Conservation (phyloP, 2,888 invertebrate species). For the Heterodera filipjevi region DNA sequence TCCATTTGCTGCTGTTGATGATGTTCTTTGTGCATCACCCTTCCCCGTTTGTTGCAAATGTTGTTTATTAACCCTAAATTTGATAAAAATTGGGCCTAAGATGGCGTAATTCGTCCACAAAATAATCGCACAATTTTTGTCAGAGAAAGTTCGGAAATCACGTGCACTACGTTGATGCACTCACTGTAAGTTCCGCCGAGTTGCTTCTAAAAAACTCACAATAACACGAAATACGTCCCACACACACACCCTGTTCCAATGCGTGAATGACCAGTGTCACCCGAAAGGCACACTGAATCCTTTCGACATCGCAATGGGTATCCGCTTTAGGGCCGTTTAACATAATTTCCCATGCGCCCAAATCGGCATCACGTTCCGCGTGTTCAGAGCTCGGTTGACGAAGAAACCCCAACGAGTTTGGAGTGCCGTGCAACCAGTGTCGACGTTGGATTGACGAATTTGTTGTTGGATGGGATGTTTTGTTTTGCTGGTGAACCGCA, state of each 20-base stretch:
- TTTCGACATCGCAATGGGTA: background rate
- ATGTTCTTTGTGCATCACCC: no score
- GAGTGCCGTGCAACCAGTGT: background rate
- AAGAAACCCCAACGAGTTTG: conserved; percentile 18
- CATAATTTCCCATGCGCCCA: background rate
- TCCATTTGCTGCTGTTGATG: background rate
- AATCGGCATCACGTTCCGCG: background rate
- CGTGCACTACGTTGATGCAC: background rate
- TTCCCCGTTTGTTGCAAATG: no score
- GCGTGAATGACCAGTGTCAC: background rate
- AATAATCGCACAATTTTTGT: background rate
- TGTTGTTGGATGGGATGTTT: background rate
- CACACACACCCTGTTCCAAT: conserved; percentile 8
- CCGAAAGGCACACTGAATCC: background rate
- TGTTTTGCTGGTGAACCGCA: background rate
- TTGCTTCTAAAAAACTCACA: conserved; percentile 6
- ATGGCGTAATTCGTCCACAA: background rate
- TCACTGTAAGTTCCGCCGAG: background rate
- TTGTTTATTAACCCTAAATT: background rate
- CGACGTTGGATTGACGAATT: background rate
- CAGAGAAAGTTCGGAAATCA: background rate
- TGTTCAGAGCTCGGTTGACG: conserved; percentile 25
- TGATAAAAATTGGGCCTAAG: background rate
- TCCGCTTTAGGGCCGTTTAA: background rate
- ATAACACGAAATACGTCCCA: no score